Evolutionary conservation across 2,888 invertebrate genomes (phyloP).

Genomic region (Shargacucullia verbasci): DNA sequence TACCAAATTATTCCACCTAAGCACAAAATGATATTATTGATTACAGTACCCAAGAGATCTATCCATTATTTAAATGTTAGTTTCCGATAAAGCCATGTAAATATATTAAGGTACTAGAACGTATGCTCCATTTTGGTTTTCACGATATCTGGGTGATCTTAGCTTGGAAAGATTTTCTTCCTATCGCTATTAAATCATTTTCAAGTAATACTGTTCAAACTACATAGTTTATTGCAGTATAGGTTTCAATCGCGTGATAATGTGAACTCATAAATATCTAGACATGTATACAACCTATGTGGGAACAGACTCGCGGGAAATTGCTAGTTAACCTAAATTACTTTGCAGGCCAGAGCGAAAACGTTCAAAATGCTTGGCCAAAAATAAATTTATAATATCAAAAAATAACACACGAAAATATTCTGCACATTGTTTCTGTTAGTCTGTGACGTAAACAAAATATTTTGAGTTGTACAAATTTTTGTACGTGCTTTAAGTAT

Average conservation of each 20-base stretch:
- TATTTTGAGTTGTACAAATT: constrained; percentile 58
- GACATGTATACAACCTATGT: constrained; percentile 14
- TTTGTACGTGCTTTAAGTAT: constrained; percentile 67
- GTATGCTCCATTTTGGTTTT: too few species aligned
- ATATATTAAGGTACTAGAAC: background rate
- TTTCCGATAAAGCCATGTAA: constrained; percentile 13
- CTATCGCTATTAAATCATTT: too few species aligned
- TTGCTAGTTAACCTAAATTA: constrained; percentile 44
- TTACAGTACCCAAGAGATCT: constrained; percentile 38
- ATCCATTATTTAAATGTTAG: constrained; percentile 48
- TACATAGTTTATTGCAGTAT: background rate
- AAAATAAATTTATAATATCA: constrained; percentile 31
- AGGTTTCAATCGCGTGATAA: constrained; percentile 6
- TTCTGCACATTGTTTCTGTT: constrained; percentile 21
- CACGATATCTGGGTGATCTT: too few species aligned
- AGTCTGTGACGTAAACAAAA: constrained; percentile 38
- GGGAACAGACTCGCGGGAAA: constrained; percentile 32
- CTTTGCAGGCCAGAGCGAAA: constrained; percentile 22
- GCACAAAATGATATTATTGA: constrained; percentile 39
- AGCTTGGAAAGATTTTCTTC: too few species aligned
- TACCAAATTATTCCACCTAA: constrained; percentile 11
- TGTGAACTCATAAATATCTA: constrained; percentile 21
- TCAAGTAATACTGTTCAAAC: too few species aligned
- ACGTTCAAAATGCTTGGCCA: constrained; percentile 14
- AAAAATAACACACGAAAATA: constrained; percentile 32